Evolutionary conservation across 2,113 vertebrate species (phyloP).

Genomic region (Gadus chalcogrammus): DNA sequence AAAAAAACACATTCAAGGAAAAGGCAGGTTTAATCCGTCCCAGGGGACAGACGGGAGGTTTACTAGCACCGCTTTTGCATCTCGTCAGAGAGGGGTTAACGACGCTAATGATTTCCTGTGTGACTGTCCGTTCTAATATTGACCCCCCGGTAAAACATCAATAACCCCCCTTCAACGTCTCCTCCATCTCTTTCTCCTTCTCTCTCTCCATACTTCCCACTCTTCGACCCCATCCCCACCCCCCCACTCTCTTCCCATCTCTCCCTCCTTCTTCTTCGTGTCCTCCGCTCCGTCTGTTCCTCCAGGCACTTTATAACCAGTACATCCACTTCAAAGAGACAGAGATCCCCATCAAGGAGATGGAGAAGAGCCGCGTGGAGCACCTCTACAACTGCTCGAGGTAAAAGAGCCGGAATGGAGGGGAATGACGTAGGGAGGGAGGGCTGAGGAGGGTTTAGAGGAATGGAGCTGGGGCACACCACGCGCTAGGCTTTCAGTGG

Average conservation of each 20-base stretch:
- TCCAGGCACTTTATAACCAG: conserved; percentile 98
- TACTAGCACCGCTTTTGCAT: too few species aligned
- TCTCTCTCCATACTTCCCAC: too few species aligned
- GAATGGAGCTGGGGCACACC: neutral
- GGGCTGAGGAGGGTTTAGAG: neutral
- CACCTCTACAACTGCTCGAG: conserved; percentile 93
- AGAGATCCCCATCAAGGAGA: conserved; percentile 88
- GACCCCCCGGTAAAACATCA: neutral
- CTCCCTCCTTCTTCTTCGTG: neutral
- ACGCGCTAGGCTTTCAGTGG: conserved; percentile 24
- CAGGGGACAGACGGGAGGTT: too few species aligned
- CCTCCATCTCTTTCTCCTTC: too few species aligned
- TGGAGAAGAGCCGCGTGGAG: conserved; percentile 85
- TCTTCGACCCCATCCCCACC: too few species aligned
- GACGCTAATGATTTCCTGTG: neutral
- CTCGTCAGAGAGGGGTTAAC: neutral
- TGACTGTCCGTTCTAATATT: neutral
- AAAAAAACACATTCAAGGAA: too few species aligned
- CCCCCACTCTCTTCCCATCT: too few species aligned
- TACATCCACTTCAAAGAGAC: conserved; percentile 99
- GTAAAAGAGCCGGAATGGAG: conserved; percentile 54
- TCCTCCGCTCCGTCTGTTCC: neutral
- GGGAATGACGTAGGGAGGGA: neutral
- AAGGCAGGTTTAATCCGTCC: too few species aligned
- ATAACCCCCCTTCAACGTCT: neutral